Conservation (phyloP, 2,113 vertebrate species). For the Orthonyx spaldingii region DNA sequence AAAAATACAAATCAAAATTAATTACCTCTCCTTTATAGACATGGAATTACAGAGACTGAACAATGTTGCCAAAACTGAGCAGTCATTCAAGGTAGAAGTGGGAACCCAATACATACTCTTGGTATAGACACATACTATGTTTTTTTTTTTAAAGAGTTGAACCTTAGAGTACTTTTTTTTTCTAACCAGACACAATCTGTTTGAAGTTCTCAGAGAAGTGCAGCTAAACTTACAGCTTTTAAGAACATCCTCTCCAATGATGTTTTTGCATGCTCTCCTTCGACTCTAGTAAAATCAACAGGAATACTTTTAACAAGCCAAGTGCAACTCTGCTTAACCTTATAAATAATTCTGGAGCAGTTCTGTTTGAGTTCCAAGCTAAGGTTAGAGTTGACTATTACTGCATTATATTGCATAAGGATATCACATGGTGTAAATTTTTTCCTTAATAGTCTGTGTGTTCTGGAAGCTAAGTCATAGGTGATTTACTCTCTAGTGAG, state of each 20-base stretch:
- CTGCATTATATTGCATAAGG: slow-evolving; percentile 8
- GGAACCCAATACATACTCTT: background rate
- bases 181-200: background rate
- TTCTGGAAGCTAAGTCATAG: slow-evolving; percentile 50
- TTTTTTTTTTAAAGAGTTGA: background rate
- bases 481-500: slow-evolving; percentile 56
- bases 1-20: background rate
- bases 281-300: background rate
- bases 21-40: background rate
- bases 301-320: background rate
- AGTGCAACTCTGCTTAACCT: background rate
- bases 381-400: slow-evolving; percentile 21
- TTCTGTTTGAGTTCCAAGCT: background rate
- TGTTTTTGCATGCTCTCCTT: background rate
- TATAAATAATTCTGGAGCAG: background rate
- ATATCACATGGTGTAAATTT: slow-evolving; percentile 19
- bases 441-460: slow-evolving; percentile 28
- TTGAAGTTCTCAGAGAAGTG: background rate
- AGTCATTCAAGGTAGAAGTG: background rate
- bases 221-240: background rate
- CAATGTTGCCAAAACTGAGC: background rate
- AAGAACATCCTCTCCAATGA: background rate
- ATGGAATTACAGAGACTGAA: background rate
- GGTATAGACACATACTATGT: background rate
- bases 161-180: background rate